Conservation (phyloP, 2,797 vertebrate genomes). For the Chrosomus eos region DNA sequence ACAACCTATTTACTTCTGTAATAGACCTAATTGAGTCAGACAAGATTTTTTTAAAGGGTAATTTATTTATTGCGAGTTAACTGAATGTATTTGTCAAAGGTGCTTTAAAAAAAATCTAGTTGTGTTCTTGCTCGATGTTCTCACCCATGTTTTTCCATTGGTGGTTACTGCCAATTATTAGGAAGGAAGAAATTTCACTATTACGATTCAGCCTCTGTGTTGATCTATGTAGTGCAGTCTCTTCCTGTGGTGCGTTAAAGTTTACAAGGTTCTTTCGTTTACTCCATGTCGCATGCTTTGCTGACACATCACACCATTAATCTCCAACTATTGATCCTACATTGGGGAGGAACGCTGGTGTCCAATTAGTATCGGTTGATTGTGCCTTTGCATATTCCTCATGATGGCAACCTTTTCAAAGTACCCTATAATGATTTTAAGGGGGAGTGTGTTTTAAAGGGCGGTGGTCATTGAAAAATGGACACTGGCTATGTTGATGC, state of each 20-base stretch:
- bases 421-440: constrained; percentile 3
- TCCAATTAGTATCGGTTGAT: constrained; percentile 50
- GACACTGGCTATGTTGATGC: neutral
- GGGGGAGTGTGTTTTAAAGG: neutral
- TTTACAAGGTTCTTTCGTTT: constrained; percentile 23
- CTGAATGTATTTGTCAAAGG: neutral
- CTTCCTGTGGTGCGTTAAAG: constrained; percentile 4
- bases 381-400: constrained; percentile 27
- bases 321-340: constrained; percentile 48
- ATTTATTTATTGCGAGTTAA: neutral
- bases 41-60: neutral
- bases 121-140: constrained; percentile 37
- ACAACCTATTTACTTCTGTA: neutral
- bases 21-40: neutral
- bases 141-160: constrained; percentile 37
- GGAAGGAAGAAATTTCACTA: constrained; percentile 7
- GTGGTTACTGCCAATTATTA: constrained; percentile 45
- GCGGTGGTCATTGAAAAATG: neutral
- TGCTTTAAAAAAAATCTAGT: neutral
- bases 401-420: constrained; percentile 18
- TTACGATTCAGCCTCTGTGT: constrained; percentile 21
- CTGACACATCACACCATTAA: constrained; percentile 45
- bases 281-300: constrained; percentile 28
- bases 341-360: constrained; percentile 38
- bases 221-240: constrained; percentile 28